Evolutionary conservation across 1,140 invertebrate genomes (phyloP).

Genomic region (Procambarus virginalis): DNA sequence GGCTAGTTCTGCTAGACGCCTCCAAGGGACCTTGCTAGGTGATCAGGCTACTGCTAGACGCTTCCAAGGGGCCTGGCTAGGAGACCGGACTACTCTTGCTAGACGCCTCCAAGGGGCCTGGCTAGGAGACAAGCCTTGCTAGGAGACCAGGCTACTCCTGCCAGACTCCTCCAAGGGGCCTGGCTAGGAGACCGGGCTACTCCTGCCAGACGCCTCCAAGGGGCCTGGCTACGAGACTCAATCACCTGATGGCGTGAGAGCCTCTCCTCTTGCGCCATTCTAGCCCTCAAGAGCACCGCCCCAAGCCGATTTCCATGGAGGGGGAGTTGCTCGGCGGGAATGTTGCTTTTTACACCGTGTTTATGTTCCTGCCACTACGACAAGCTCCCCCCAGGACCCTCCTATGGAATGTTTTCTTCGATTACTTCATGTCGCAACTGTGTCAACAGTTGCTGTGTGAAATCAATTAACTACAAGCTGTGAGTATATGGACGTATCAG

Average conservation of each 20-base stretch:
- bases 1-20: no score
- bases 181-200: neutral
- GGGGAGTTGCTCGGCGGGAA: neutral
- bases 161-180: no score
- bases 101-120: neutral
- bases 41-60: no score
- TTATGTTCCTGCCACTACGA: neutral
- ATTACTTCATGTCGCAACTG: neutral
- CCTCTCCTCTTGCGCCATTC: neutral
- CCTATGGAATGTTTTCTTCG: neutral
- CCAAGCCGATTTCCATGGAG: neutral
- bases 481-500: no score
- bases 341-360: neutral
- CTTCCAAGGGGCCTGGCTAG: neutral
- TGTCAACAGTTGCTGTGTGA: neutral
- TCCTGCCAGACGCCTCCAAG: no score
- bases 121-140: neutral
- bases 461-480: neutral
- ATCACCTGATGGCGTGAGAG: conserved; percentile 17
- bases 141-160: no score
- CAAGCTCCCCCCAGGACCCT: neutral
- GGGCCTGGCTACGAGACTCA: neutral
- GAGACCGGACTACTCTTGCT: neutral
- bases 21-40: neutral
- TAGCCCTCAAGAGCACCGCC: neutral